These are phyloP conservation scores for Oxystoma pomonae DNA, from an alignment of 2,888 invertebrate species.

Conservation along the genomic window DNA sequence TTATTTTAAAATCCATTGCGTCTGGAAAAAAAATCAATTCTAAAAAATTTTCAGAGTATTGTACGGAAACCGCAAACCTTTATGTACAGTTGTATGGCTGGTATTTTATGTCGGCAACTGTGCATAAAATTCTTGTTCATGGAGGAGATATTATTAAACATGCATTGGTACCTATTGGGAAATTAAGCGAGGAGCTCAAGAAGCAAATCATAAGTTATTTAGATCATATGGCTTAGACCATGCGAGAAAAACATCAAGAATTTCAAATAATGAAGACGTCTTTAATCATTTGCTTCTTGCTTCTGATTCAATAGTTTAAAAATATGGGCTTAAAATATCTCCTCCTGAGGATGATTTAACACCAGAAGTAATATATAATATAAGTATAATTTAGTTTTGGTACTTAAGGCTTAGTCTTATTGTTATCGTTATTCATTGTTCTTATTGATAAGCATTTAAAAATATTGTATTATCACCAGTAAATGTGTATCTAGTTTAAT, in stretches of 20 bases:
- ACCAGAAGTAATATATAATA: too few relatives aligned
- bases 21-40: not conserved
- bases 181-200: slow-evolving; percentile 2
- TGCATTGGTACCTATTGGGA: not conserved
- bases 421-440: too few relatives aligned
- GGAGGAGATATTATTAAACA: not conserved
- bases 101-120: not conserved
- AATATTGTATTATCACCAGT: too few relatives aligned
- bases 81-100: not conserved
- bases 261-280: not conserved
- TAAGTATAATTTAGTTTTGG: too few relatives aligned
- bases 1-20: not conserved
- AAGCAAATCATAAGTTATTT: not conserved
- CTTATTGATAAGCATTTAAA: too few relatives aligned
- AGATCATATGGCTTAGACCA: not conserved
- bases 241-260: not conserved
- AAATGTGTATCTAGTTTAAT: too few relatives aligned
- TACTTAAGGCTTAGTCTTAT: too few relatives aligned
- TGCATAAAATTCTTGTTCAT: not conserved
- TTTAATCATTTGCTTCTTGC: not conserved
- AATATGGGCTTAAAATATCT: not conserved
- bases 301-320: not conserved
- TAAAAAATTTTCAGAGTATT: not conserved
- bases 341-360: not conserved
- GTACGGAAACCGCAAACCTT: not conserved